Evolutionary conservation across 2,113 vertebrate species (phyloP), one percentile per base, ranked within the genome.

Genomic region (Brachypodius melanocephalos): DNA sequence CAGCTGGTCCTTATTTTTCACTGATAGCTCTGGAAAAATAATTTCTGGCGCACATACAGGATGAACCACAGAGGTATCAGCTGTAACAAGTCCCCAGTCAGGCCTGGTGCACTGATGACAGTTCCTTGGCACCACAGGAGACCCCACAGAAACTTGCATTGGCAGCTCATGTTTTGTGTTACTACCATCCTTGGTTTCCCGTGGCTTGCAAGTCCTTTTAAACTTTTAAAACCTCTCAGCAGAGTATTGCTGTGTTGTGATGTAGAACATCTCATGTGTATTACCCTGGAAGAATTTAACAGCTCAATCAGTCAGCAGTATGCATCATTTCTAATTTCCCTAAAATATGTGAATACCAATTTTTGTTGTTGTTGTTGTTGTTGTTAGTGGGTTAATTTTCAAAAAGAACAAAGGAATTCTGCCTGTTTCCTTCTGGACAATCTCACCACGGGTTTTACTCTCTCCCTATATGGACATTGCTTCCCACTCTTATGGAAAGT

Each of bases 11-110:
- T 96, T 91, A 59, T 51, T 78, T 68, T 89, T 81, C 88, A 85
- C 67, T 92, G 93, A 95, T 92, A 96, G 85, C 93, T 97, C 94
- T 97, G 95, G 89, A 97, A 95, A 97, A 97, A 85, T 88, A 88
- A 95, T 95, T 98, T 91, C 85, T 92, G 90, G 94, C 92, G 85
- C 55, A 66, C 51, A 81, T 82, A 86, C 8, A 85, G 38, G 88
- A 87, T 34, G 88, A 96, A 86, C 83, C 95, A 93, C 95, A 97
- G 94, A 95, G 78, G 65, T 94, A 97, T 97, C 96, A 97, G 74
- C 65, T 49, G 43, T 79, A 96, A 84, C 90, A 74, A 79, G 36
- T 92, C 91, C 74, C 59, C 85, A 49, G 85, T 85, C 75, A 94
- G 88, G 89, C 76, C 85, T 91, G 89, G 52, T 88, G 55, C 52